Evolutionary conservation across 2,113 vertebrate species (phyloP).

Genomic region (Syrrhaptes paradoxus): DNA sequence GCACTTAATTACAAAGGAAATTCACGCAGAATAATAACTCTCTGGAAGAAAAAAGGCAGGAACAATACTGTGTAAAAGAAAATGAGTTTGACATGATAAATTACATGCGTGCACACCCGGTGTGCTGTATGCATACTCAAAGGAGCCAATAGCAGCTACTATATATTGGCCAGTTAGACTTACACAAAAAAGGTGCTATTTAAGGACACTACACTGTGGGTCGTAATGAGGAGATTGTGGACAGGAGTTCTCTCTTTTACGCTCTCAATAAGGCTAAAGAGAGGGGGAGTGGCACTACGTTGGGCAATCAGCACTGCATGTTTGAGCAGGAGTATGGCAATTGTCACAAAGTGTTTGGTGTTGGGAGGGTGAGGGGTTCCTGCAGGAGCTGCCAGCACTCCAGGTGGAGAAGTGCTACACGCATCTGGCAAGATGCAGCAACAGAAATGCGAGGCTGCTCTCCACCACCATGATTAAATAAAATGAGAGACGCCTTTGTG

Average conservation of each 20-base stretch:
- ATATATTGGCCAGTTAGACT: conserved; percentile 68
- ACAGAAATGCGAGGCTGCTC: background rate
- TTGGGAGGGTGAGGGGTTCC: background rate
- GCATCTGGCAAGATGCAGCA: background rate
- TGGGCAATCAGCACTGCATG: background rate
- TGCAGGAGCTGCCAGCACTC: background rate
- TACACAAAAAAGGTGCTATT: conserved; percentile 49
- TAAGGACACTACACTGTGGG: conserved; percentile 58
- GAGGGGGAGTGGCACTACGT: background rate
- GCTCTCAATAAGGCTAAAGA: background rate
- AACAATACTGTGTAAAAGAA: conserved; percentile 49
- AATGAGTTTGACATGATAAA: conserved; percentile 70
- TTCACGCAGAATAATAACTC: conserved; percentile 70
- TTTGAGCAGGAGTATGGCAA: background rate
- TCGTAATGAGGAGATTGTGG: conserved; percentile 13
- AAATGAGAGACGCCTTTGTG: background rate
- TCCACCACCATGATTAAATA: background rate
- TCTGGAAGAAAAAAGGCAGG: conserved; percentile 9
- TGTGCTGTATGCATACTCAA: background rate
- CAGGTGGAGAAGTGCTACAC: background rate
- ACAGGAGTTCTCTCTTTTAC: conserved; percentile 14
- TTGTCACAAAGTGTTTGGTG: background rate
- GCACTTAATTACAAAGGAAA: conserved; percentile 58
- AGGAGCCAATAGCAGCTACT: conserved; percentile 39
- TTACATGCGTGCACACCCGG: conserved; percentile 23